Conservation (phyloP, 1,140 invertebrate genomes). For the Temnothorax longispinosus region DNA sequence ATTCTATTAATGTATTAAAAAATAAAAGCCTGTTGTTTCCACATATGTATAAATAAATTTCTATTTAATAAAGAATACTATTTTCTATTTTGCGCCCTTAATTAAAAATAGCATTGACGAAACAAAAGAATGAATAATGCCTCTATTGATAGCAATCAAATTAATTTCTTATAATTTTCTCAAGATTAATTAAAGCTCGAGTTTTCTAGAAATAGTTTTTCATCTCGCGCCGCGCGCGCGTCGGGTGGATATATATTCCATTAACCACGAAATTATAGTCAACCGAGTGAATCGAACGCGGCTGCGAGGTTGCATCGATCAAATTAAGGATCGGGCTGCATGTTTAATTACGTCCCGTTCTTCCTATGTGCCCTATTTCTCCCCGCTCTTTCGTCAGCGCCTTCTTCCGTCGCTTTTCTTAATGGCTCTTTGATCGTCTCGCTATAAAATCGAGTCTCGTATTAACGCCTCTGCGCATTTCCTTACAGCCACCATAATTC, state of each 20-base stretch:
- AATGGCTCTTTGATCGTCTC: conserved; percentile 53
- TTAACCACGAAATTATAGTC: conserved; percentile 63
- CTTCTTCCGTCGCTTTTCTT: conserved; percentile 49
- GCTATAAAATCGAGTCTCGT: conserved; percentile 45
- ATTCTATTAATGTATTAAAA: background rate
- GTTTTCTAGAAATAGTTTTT: background rate
- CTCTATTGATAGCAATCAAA: background rate
- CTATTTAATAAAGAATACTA: background rate
- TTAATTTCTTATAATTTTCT: conserved; percentile 2
- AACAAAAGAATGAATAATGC: background rate
- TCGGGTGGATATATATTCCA: conserved; percentile 13
- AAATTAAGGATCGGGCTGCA: conserved; percentile 58
- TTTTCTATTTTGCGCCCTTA: background rate
- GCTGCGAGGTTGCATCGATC: conserved; percentile 58
- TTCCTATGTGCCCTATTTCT: conserved; percentile 35
- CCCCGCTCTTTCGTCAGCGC: conserved; percentile 47
- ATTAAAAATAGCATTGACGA: background rate
- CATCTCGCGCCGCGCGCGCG: background rate
- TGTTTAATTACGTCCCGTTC: conserved; percentile 64
- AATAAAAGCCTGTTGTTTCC: background rate
- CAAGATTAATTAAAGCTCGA: background rate
- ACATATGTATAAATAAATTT: background rate
- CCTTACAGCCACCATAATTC: conserved; percentile 33
- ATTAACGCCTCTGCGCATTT: conserved; percentile 55
- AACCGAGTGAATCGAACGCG: conserved; percentile 48